Evolutionary conservation across 1,140 invertebrate species (phyloP).

Genomic region (Mya arenaria): DNA sequence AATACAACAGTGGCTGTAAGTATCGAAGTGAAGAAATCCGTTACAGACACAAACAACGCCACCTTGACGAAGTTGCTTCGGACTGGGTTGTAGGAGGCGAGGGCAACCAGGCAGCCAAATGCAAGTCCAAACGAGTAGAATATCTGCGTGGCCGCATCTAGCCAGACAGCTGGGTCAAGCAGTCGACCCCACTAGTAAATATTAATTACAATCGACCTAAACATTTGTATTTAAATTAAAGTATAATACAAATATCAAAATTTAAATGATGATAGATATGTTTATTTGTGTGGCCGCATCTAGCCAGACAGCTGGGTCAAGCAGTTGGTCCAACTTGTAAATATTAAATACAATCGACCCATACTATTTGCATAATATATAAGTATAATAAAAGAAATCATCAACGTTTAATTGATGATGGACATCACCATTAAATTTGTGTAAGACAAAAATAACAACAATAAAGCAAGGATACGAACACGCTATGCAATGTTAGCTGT

Average conservation of each 20-base stretch:
- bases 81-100: slow-evolving; percentile 87
- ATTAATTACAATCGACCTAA: neutral
- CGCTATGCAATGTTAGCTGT: no score
- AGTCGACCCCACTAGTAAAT: slow-evolving; percentile 67
- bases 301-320: slow-evolving; percentile 84
- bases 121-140: slow-evolving; percentile 93
- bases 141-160: slow-evolving; percentile 93
- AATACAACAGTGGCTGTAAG: slow-evolving; percentile 73
- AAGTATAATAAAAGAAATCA: no score
- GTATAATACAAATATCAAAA: no score
- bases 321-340: slow-evolving; percentile 66
- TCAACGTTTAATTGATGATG: no score
- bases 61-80: slow-evolving; percentile 70
- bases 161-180: slow-evolving; percentile 84
- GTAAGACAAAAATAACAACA: no score
- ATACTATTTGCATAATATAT: no score
- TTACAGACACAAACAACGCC: slow-evolving; percentile 67
- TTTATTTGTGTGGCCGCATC: slow-evolving; percentile 94
- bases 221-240: no score
- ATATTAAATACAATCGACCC: neutral
- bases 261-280: no score
- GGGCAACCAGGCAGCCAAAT: slow-evolving; percentile 84
- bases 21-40: slow-evolving; percentile 72
- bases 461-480: no score
- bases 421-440: no score